Evolutionary conservation across 2,113 vertebrate genomes (phyloP), one percentile per base, ranked within the genome.

Genomic region (Symphodus melops): DNA sequence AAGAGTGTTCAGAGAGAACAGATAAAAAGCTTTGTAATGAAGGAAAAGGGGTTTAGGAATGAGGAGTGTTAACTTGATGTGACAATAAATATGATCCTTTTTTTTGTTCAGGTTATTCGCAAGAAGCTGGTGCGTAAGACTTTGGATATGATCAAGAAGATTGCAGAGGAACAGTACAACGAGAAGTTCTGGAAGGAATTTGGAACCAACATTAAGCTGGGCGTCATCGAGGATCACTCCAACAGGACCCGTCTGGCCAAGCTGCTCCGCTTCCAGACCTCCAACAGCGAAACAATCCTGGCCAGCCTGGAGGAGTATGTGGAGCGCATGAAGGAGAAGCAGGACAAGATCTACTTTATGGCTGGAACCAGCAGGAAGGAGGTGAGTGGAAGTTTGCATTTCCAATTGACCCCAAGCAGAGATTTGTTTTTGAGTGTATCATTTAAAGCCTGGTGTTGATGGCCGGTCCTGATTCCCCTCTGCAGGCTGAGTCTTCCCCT

Each of bases 101-200:
- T 52, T 3, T 33, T 9, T 33, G 14, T 39, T 5, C 83, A 99
- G 98, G 98, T 99, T 21, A 99, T 99, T 62, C 96, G 98, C 75
- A 99, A 99, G 91, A 99, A 99, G 87, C 95, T 99, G 77, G 97
- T 99, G 53, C 97, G 98, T 56, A 99, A 99, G 92, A 98, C 97
- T 66, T 93, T 99, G 85, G 98, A 99, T 82, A 99, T 99, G 98
- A 99, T 99, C 83, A 99, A 99, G 94, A 99, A 99, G 90, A 99
- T 99, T 14, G 96, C 98, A 8, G 98, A 98, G 83, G 98, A 98
- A 61, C 95, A 97, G 20, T 99, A 99, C 91, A 97, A 98, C 0
- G 97, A 99, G 0, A 98, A 96, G 11, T 99, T 99, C 86, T 99
- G 98, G 98, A 99, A 99, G 79, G 98, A 99, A 92, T 99, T 99